Evolutionary conservation across 1,140 invertebrate species (phyloP).

Genomic region (Drosophila asahinai): DNA sequence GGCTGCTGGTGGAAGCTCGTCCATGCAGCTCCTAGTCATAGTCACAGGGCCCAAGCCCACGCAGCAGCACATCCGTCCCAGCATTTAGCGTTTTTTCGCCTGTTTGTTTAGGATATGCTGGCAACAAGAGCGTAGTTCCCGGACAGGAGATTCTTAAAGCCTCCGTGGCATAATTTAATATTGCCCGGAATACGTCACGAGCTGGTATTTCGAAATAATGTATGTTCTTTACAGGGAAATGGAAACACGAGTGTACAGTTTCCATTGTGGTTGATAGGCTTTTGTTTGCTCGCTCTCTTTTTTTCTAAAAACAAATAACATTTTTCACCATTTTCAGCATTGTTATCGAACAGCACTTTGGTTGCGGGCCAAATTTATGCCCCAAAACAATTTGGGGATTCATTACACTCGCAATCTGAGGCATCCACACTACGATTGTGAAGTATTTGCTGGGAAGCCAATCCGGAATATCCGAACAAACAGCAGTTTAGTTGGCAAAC

Average conservation of each 20-base stretch:
- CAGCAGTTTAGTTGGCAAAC: constrained; percentile 32
- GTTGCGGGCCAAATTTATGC: constrained; percentile 3
- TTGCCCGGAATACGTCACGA: not conserved
- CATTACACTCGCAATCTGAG: not conserved
- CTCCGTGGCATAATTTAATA: constrained; percentile 8
- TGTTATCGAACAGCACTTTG: not conserved
- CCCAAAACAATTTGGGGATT: constrained; percentile 1
- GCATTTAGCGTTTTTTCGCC: constrained; percentile 13
- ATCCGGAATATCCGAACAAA: not conserved
- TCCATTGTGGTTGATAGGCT: constrained; percentile 11
- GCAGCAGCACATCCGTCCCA: constrained; percentile 14
- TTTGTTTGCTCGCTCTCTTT: constrained; percentile 17
- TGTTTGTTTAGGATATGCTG: constrained; percentile 35
- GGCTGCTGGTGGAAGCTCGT: constrained; percentile 3
- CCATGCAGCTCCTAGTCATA: constrained; percentile 6
- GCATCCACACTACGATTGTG: not conserved
- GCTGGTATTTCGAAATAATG: not conserved
- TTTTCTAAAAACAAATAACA: constrained; percentile 16
- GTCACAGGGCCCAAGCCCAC: constrained; percentile 4
- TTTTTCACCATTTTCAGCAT: constrained; percentile 1
- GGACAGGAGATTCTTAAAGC: constrained; percentile 17
- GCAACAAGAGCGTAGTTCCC: constrained; percentile 19
- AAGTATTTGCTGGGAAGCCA: not conserved
- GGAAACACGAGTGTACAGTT: not conserved
- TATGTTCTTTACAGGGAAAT: not conserved